These are phyloP conservation scores for Melanotus villosus DNA, from an alignment of 2,888 invertebrate species.

Conservation along the genomic window DNA sequence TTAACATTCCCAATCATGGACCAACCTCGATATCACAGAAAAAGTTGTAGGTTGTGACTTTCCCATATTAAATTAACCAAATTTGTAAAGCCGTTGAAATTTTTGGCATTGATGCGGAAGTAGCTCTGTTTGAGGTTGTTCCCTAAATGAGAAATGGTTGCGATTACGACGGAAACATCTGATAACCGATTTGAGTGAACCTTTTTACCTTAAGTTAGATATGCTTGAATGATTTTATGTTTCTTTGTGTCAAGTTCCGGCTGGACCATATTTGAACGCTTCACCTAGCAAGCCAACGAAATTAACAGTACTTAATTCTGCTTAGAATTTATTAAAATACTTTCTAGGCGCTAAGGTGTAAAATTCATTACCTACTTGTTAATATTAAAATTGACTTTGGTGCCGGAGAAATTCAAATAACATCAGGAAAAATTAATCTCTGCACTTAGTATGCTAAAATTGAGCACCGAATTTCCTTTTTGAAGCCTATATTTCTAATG, in stretches of 20 bases:
- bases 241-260: conserved; percentile 40
- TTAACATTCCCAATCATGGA: no score
- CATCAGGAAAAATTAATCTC: no score
- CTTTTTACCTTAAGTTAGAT: conserved; percentile 33
- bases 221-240: conserved; percentile 37
- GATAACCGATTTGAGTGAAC: conserved; percentile 28
- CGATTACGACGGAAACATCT: conserved; percentile 28
- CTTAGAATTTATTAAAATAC: neutral
- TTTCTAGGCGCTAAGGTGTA: neutral
- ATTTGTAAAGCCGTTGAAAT: neutral
- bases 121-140: neutral
- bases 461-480: no score
- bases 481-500: neutral
- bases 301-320: conserved; percentile 36
- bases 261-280: conserved; percentile 33
- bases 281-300: conserved; percentile 24
- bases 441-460: no score
- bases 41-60: no score
- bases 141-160: neutral
- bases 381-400: neutral
- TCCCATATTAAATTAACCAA: no score
- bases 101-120: neutral
- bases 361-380: conserved; percentile 5
- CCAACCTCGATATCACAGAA: no score
- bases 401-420: no score